phyloP scores from a whole-genome alignment of 2,113 vertebrate genomes.

The Aspidoscelis tigris region DNA sequence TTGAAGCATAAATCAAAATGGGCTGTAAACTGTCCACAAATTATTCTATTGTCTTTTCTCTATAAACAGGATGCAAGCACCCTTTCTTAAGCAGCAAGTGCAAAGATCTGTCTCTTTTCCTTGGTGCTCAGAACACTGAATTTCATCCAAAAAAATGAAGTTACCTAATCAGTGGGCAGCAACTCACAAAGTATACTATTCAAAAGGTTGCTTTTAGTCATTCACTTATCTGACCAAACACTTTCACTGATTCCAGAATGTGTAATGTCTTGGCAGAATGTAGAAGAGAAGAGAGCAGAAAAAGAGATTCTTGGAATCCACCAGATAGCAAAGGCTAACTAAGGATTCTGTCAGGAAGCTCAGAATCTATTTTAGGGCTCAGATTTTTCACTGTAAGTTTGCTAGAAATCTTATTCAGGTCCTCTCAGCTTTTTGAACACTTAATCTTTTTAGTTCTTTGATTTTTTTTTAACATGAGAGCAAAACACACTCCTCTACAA shows the following conservation, averaged over 20 bases:
- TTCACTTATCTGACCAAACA: constrained; percentile 9
- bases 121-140: not conserved
- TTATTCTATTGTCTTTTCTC: constrained; percentile 6
- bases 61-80: constrained; percentile 13
- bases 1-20: constrained; percentile 4
- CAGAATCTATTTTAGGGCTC: not conserved
- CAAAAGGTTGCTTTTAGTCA: not conserved
- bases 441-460: not conserved
- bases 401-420: not conserved
- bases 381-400: not conserved
- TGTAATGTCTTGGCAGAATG: constrained; percentile 2
- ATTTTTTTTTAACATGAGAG: not conserved
- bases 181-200: not conserved
- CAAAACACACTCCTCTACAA: not conserved
- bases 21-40: constrained; percentile 3
- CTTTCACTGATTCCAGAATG: constrained; percentile 10
- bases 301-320: not conserved
- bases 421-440: not conserved
- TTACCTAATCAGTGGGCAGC: constrained; percentile 17
- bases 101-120: not conserved
- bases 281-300: not conserved
- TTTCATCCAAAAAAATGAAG: not conserved
- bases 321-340: not conserved
- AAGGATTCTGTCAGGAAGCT: not conserved
- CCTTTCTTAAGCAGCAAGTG: not conserved